Percentiles rank a stretch among this genome's conserved stretches.
These are phyloP conservation scores for Crossoptilon crossoptilon DNA, from an alignment of 2,797 vertebrate genomes.

Conservation along the genomic window DNA sequence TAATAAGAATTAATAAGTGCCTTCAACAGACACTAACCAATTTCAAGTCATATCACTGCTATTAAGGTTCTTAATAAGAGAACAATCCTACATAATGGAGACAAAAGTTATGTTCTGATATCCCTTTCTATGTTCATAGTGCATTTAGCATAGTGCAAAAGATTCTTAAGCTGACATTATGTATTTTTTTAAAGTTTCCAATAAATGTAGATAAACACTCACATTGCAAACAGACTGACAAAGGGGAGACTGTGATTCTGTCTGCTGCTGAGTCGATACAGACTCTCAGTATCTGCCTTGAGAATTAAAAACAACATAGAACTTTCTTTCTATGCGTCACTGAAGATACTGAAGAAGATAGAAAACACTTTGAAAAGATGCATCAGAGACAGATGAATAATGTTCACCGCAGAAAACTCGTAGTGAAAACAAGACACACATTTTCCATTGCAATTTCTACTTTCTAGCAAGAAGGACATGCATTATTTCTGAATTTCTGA, in stretches of 20 bases:
- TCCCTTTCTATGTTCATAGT: background rate
- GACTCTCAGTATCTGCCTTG: background rate
- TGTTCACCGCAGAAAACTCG: background rate
- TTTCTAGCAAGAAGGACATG: background rate
- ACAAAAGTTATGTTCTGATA: background rate
- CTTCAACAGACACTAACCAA: background rate
- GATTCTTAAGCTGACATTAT: background rate
- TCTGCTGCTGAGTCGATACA: background rate
- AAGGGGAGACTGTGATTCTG: background rate
- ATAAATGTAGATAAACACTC: background rate
- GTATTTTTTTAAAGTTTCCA: background rate
- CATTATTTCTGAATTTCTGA: background rate
- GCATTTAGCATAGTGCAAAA: background rate
- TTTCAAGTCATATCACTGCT: constrained; percentile 7
- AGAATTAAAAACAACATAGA: background rate
- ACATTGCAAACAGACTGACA: background rate
- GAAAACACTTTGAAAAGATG: background rate
- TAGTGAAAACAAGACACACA: background rate
- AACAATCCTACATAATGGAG: background rate
- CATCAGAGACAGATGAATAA: background rate
- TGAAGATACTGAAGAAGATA: background rate
- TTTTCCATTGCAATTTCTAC: background rate
- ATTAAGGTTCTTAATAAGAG: background rate
- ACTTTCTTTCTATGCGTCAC: background rate
- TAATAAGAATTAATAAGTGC: constrained; percentile 15